Percentiles rank a stretch among this genome's conserved stretches.
These are phyloP conservation scores for Eonycteris spelaea DNA, from an alignment of 2,113 vertebrate species.

Conservation along the genomic window DNA sequence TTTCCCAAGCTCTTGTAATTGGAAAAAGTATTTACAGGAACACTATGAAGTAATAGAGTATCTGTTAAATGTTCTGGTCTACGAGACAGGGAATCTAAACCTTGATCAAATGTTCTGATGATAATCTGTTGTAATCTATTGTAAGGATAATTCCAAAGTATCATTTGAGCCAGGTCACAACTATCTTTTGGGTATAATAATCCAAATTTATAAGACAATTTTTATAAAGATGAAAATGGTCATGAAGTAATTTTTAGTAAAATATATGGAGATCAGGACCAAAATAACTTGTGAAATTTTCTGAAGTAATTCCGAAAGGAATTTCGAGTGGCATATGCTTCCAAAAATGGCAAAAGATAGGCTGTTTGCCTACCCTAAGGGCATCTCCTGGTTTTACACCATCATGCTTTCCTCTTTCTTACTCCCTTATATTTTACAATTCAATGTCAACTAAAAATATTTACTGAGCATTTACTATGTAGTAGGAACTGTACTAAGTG, in stretches of 20 bases:
- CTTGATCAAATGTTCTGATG: neutral
- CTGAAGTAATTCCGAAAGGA: neutral
- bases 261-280: neutral
- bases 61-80: constrained; percentile 2
- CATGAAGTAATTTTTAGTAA: neutral
- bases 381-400: neutral
- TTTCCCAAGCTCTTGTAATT: neutral
- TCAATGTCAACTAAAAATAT: neutral
- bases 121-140: neutral
- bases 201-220: neutral
- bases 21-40: neutral
- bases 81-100: neutral
- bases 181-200: neutral
- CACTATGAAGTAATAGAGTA: neutral
- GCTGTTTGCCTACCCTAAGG: neutral
- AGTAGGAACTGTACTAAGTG: neutral
- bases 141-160: neutral
- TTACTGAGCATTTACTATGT: neutral
- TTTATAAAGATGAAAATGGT: neutral
- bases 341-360: neutral
- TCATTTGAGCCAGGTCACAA: neutral
- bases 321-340: neutral
- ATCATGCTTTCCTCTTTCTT: neutral
- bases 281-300: neutral
- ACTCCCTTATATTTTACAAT: neutral